Percentiles rank a stretch among this genome's conserved stretches.
phyloP scores from a whole-genome alignment of 2,888 invertebrate genomes.

The Coremacera marginata region DNA sequence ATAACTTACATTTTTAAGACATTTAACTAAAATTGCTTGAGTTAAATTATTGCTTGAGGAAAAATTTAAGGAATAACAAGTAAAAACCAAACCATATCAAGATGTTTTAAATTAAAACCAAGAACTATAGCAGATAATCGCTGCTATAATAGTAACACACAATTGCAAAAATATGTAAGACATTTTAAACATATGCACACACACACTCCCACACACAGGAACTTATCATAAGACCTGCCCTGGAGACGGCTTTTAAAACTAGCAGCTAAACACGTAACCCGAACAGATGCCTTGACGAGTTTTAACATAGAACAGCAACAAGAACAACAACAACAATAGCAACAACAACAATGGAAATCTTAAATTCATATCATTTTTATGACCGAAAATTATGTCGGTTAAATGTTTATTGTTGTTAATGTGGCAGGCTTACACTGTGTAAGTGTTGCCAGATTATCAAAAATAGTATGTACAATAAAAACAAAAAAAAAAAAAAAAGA shows the following conservation, averaged over 20 bases:
- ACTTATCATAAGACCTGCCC: not conserved
- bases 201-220: not conserved
- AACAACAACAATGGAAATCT: constrained; percentile 19
- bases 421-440: constrained; percentile 14
- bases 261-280: not conserved
- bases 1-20: not conserved
- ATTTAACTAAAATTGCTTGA: not conserved
- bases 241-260: not conserved
- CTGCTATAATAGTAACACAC: too few species aligned
- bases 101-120: too few species aligned
- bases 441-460: constrained; percentile 10
- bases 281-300: not conserved
- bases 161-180: not conserved
- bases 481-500: not conserved
- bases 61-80: too few species aligned
- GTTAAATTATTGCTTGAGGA: too few species aligned
- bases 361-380: constrained; percentile 36
- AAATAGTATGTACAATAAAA: not conserved
- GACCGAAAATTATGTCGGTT: constrained; percentile 32
- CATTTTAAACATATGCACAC: not conserved
- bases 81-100: too few species aligned
- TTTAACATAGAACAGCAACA: constrained; percentile 13
- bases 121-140: too few species aligned
- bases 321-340: constrained; percentile 16
- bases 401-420: constrained; percentile 34